These are phyloP conservation scores for Ceratina australensis DNA, from an alignment of 1,140 invertebrate species.

Conservation along the genomic window DNA sequence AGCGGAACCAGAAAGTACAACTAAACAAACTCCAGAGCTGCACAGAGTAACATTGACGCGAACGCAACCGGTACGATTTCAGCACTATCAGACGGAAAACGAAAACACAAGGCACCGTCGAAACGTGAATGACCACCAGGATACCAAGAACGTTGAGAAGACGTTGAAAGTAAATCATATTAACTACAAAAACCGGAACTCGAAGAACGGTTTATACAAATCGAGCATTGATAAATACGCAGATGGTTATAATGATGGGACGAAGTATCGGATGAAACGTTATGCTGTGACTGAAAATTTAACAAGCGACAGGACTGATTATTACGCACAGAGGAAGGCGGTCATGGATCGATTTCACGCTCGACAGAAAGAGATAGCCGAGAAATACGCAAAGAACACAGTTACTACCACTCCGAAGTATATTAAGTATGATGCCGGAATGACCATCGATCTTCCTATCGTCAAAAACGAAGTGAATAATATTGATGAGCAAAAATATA, in stretches of 20 bases:
- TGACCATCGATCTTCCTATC: too few relatives aligned
- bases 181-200: background rate
- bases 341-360: constrained; percentile 64
- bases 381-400: constrained; percentile 42
- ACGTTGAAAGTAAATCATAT: background rate
- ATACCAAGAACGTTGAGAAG: background rate
- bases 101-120: background rate
- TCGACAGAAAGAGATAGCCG: constrained; percentile 55
- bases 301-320: constrained; percentile 29
- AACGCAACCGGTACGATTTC: background rate
- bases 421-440: background rate
- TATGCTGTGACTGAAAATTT: background rate
- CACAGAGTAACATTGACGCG: background rate
- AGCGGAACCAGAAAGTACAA: background rate
- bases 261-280: too few relatives aligned
- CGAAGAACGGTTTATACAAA: background rate
- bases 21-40: background rate
- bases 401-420: background rate
- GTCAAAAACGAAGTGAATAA: background rate
- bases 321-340: constrained; percentile 59
- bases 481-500: too few relatives aligned
- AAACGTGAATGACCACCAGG: background rate
- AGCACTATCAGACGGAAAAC: background rate
- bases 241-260: too few relatives aligned
- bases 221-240: background rate